phyloP scores from a whole-genome alignment of 2,797 vertebrate genomes.

The Sebastes miniatus region DNA sequence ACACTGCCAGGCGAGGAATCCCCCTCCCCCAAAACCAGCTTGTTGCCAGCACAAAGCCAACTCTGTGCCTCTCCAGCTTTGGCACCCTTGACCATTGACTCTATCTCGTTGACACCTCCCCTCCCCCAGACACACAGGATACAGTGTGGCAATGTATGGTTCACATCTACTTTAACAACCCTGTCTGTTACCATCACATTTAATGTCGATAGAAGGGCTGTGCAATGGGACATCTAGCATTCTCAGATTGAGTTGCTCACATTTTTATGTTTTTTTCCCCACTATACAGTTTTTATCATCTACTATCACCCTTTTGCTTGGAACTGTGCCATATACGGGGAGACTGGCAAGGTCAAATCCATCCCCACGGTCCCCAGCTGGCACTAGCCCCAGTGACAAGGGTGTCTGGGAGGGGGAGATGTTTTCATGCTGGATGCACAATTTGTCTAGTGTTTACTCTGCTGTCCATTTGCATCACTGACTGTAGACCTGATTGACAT shows the following conservation, averaged over 20 bases:
- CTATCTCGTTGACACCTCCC: constrained; percentile 51
- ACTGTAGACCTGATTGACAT: constrained; percentile 67
- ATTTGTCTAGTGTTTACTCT: constrained; percentile 79
- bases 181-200: constrained; percentile 23
- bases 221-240: background rate
- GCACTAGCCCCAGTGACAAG: constrained; percentile 63
- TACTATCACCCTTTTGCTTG: constrained; percentile 20
- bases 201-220: background rate
- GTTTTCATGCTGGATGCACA: constrained; percentile 80
- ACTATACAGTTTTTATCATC: constrained; percentile 15
- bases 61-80: constrained; percentile 54
- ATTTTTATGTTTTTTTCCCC: constrained; percentile 1
- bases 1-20: constrained; percentile 37
- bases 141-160: constrained; percentile 11
- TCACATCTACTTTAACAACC: background rate
- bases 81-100: constrained; percentile 65
- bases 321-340: constrained; percentile 39
- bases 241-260: constrained; percentile 6
- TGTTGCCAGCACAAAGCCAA: constrained; percentile 58
- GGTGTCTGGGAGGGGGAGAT: constrained; percentile 59
- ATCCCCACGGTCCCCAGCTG: constrained; percentile 69
- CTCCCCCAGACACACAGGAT: constrained; percentile 32
- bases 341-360: constrained; percentile 66
- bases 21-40: constrained; percentile 19
- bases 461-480: constrained; percentile 76